A percentile compares a stretch with the other conserved stretches of the same genome.
These are phyloP conservation scores for Pyrrhopygopsis socrates DNA, from an alignment of 2,888 invertebrate species.

Conservation along the genomic window DNA sequence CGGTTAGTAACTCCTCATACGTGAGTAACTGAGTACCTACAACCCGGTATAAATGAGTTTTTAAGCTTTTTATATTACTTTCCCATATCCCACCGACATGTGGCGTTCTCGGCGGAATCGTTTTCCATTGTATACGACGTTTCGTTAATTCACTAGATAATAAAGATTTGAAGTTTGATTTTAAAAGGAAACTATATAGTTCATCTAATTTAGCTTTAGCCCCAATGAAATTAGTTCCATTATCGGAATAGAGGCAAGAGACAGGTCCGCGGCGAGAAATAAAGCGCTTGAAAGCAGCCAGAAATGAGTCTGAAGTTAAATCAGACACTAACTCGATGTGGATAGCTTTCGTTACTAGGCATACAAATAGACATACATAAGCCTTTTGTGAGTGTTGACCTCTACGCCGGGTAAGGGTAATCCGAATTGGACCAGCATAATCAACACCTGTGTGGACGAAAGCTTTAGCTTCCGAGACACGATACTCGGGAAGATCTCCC, in stretches of 20 bases:
- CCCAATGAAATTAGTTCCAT: slow-evolving; percentile 57
- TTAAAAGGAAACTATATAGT: slow-evolving; percentile 6
- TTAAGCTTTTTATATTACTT: slow-evolving; percentile 35
- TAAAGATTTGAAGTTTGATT: not conserved
- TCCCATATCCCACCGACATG: slow-evolving; percentile 51
- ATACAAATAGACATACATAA: slow-evolving; percentile 47
- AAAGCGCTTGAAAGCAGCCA: slow-evolving; percentile 39
- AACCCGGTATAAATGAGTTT: slow-evolving; percentile 31
- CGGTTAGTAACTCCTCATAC: slow-evolving; percentile 1
- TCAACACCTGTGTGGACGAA: slow-evolving; percentile 7
- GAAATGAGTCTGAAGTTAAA: slow-evolving; percentile 17
- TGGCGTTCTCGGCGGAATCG: slow-evolving; percentile 15
- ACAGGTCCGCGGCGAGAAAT: slow-evolving; percentile 43
- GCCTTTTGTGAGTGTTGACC: slow-evolving; percentile 5
- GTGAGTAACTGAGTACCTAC: slow-evolving; percentile 25
- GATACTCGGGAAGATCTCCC: not conserved
- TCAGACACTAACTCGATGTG: slow-evolving; percentile 38
- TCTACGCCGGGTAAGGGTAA: not conserved
- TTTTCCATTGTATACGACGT: slow-evolving; percentile 18
- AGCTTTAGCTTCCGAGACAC: not conserved
- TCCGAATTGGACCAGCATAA: not conserved
- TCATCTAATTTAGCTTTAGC: not conserved
- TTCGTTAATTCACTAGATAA: not conserved
- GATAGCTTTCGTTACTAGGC: slow-evolving; percentile 32
- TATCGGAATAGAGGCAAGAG: slow-evolving; percentile 30